phyloP scores from a whole-genome alignment of 2,113 vertebrate species.

The Dasyprocta punctata region DNA sequence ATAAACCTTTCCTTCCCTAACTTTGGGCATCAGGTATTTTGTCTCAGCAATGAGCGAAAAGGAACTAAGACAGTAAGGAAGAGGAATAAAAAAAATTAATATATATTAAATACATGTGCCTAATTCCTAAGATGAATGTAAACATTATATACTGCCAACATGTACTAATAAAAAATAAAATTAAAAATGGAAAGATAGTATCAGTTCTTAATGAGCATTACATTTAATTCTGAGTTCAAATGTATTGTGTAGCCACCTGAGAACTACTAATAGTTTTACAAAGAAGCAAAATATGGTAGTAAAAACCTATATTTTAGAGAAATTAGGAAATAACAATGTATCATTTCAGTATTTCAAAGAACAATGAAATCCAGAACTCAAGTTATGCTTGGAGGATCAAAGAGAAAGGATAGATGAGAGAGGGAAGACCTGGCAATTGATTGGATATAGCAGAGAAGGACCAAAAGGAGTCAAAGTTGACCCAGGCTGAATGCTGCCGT shows the following conservation, averaged over 20 bases:
- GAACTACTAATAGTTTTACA: neutral
- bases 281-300: neutral
- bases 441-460: neutral
- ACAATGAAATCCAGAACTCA: neutral
- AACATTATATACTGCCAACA: neutral
- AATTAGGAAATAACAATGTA: neutral
- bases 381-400: neutral
- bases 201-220: slow-evolving; percentile 15
- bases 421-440: neutral
- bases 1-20: too few relatives aligned
- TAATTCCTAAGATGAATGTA: neutral
- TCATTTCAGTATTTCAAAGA: neutral
- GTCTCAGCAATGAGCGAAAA: too few relatives aligned
- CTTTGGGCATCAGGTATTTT: too few relatives aligned
- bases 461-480: neutral
- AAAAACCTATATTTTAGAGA: slow-evolving; percentile 9
- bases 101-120: neutral
- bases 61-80: too few relatives aligned
- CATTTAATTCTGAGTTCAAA: slow-evolving; percentile 17
- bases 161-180: neutral
- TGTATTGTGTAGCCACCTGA: neutral
- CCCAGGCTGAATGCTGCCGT: neutral
- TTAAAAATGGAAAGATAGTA: neutral
- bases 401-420: neutral
- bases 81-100: neutral